Evolutionary conservation across 2,113 vertebrate species (phyloP), one percentile per base, ranked within the genome.

Genomic region (Ursus arctos): DNA sequence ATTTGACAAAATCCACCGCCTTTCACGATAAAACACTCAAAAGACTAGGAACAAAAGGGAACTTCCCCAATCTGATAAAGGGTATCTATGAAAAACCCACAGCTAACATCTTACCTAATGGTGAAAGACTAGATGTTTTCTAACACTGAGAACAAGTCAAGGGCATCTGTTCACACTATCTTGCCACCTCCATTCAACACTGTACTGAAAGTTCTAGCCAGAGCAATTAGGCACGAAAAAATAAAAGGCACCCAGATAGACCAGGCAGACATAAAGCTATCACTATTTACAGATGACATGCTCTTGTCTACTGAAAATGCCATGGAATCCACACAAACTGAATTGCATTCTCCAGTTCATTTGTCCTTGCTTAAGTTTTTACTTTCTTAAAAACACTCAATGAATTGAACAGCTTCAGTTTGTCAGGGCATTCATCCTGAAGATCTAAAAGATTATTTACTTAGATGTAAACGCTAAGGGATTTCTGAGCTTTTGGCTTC

Each of bases 401-500:
- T 61, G 36, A 88, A 72, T 91, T 16, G 13, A 88, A 96, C 8
- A 88, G 40, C 24, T 94, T 88, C 82, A 69, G 31, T 88, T 51
- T 94, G 69, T 74, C 72, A 65, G 19, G 6, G 55, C 9, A 51
- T 36, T 47, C 82, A 49, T 51, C 47, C 47, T 94, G 88, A 36
- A 79, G 40, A 86, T 63, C 12, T n/a, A 55, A 31, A 91, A 57
- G 47, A 65, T 33, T 40, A 83, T 90, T 84, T 69, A 88, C n/a
- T 88, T 49, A 86, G 69, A 96, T 24, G 71, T 9, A 95, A 89
- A 95, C 8, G 69, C 2, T 63, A 24, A 80, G 16, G 85, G 55
- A 71, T 51, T 47, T 96, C 79, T 89, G n/a, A 69, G 47, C 28
- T 84, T 95, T 67, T 87, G 47, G 59, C 15, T 94, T 96, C 3